phyloP scores from a whole-genome alignment of 2,113 vertebrate species.

The Onychostoma macrolepis region DNA sequence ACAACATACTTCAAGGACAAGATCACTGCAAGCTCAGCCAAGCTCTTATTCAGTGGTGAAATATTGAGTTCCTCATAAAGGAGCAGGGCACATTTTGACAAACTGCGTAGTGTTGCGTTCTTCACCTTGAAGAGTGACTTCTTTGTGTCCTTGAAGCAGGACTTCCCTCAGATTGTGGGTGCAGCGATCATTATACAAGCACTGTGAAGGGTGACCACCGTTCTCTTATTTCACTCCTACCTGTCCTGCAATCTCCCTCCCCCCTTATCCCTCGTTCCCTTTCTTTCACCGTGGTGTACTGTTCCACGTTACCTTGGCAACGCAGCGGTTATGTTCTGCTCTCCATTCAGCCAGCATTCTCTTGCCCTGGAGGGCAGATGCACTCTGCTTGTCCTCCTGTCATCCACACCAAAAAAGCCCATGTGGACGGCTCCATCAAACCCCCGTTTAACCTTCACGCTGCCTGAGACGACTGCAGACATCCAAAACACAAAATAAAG shows the following conservation, averaged over 20 bases:
- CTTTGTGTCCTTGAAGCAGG: conserved; percentile 9
- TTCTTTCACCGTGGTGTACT: conserved; percentile 59
- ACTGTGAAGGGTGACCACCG: conserved; percentile 54
- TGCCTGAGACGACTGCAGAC: background rate
- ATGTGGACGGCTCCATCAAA: conserved; percentile 10
- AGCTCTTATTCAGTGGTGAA: conserved; percentile 28
- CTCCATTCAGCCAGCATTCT: conserved; percentile 66
- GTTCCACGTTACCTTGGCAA: conserved; percentile 73
- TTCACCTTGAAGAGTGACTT: conserved; percentile 3
- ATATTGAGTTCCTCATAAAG: conserved; percentile 16
- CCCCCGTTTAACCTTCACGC: conserved; percentile 6
- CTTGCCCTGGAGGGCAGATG: conserved; percentile 62
- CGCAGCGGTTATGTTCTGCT: conserved; percentile 69
- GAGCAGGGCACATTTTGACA: conserved; percentile 23
- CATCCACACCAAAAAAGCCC: conserved; percentile 35
- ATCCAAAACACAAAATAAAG: background rate
- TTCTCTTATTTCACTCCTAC: conserved; percentile 55
- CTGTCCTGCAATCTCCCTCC: conserved; percentile 59
- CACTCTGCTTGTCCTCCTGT: conserved; percentile 60
- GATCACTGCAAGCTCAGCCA: conserved; percentile 24
- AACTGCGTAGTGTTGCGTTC: background rate
- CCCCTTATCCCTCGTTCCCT: conserved; percentile 11
- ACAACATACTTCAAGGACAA: conserved; percentile 38
- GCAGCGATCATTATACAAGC: background rate
- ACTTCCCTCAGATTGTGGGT: background rate